phyloP scores from a whole-genome alignment of 2,797 vertebrate species.

The Austrolebias charrua region DNA sequence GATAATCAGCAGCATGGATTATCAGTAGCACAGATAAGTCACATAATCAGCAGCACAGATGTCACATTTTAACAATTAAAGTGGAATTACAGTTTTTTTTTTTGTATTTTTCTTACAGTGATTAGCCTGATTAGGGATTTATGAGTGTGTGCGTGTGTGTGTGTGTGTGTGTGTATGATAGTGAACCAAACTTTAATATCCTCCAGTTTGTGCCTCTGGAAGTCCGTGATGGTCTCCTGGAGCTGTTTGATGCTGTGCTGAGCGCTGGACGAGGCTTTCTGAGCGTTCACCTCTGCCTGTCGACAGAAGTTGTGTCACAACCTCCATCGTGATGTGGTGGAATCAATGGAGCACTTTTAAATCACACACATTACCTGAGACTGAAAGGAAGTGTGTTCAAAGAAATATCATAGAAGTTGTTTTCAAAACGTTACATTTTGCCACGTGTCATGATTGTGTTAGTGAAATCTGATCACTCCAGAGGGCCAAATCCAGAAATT shows the following conservation, averaged over 20 bases:
- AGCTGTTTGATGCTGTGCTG: slow-evolving; percentile 75
- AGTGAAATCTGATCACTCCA: too few species aligned
- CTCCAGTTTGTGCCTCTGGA: slow-evolving; percentile 82
- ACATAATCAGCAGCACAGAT: too few species aligned
- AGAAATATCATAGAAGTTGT: slow-evolving; percentile 42
- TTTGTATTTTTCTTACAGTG: too few species aligned
- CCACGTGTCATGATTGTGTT: too few species aligned
- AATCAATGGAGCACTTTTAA: background rate
- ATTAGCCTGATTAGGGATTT: too few species aligned
- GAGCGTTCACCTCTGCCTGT: slow-evolving; percentile 80
- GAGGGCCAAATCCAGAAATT: too few species aligned
- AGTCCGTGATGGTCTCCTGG: slow-evolving; percentile 77
- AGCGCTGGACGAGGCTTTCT: slow-evolving; percentile 78
- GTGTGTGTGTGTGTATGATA: background rate
- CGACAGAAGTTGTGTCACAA: background rate
- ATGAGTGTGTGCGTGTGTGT: too few species aligned
- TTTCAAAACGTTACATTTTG: background rate
- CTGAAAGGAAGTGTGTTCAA: slow-evolving; percentile 71
- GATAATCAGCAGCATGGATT: too few species aligned
- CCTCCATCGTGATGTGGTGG: background rate
- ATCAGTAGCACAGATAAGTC: too few species aligned
- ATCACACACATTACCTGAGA: slow-evolving; percentile 75
- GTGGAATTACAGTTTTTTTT: too few species aligned
- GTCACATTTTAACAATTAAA: too few species aligned
- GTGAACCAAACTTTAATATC: slow-evolving; percentile 78